These are phyloP conservation scores for Aramus guarauna DNA, from an alignment of 2,113 vertebrate genomes.

Conservation along the genomic window DNA sequence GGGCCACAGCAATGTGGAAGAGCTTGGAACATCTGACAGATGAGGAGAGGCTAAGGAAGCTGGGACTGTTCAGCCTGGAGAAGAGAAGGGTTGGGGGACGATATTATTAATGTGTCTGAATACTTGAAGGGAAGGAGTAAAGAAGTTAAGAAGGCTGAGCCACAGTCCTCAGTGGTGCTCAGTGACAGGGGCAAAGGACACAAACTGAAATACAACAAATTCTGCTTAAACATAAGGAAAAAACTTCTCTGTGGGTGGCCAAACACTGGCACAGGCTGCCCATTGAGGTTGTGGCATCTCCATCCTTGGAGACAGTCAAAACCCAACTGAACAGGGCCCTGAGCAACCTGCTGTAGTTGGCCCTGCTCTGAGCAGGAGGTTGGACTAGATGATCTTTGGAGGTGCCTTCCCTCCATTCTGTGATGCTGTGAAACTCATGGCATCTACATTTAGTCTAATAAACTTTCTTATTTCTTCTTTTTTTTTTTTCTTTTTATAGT, in stretches of 20 bases:
- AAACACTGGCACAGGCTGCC: not conserved
- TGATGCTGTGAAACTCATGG: not conserved
- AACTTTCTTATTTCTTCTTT: not conserved
- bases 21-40: not conserved
- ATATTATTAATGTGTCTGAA: not conserved
- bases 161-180: not conserved
- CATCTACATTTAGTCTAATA: not conserved
- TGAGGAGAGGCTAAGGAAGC: not conserved
- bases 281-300: not conserved
- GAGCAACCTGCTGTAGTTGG: not conserved
- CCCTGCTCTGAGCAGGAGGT: not conserved
- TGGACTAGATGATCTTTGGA: not conserved
- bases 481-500: not conserved
- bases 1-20: not conserved
- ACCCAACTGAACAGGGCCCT: not conserved
- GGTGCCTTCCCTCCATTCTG: not conserved
- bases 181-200: not conserved
- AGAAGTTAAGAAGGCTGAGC: not conserved
- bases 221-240: not conserved
- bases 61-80: not conserved
- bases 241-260: not conserved
- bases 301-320: not conserved
- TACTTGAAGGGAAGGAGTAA: not conserved
- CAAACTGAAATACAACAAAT: not conserved
- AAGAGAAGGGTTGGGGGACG: not conserved